phyloP scores from a whole-genome alignment of 1,140 invertebrate species.

The Dolichoris vasculosae region DNA sequence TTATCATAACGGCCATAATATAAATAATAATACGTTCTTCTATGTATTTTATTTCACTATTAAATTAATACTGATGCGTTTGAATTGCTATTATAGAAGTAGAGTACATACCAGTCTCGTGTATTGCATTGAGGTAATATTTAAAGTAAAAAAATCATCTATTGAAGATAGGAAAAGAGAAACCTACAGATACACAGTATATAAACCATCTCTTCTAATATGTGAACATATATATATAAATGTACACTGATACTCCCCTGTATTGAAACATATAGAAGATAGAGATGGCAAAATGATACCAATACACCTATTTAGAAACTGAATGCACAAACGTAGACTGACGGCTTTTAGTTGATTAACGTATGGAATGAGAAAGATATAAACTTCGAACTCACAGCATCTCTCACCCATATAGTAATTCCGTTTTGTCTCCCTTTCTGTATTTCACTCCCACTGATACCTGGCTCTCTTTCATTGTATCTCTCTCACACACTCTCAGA shows the following conservation, averaged over 20 bases:
- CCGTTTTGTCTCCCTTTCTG: slow-evolving; percentile 4
- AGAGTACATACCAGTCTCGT: background rate
- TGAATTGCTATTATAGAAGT: background rate
- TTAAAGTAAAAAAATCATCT: slow-evolving; percentile 18
- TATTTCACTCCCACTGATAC: background rate
- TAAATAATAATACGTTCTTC: background rate
- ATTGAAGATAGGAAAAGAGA: background rate
- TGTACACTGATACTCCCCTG: background rate
- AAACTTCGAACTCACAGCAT: background rate
- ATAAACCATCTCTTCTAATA: background rate
- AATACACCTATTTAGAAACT: background rate
- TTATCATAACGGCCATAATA: background rate
- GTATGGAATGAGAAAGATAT: slow-evolving; percentile 18
- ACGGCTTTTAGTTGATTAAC: slow-evolving; percentile 53
- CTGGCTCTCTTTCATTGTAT: background rate
- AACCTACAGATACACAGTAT: background rate
- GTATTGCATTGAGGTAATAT: background rate
- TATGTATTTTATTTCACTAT: background rate
- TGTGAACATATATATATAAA: background rate
- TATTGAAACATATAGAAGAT: background rate
- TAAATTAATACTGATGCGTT: background rate
- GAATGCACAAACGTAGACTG: slow-evolving; percentile 46
- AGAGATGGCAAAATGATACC: background rate
- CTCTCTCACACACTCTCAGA: background rate
- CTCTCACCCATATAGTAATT: slow-evolving; percentile 22